phyloP scores from a whole-genome alignment of 2,113 vertebrate genomes.

The Ictalurus furcatus region DNA sequence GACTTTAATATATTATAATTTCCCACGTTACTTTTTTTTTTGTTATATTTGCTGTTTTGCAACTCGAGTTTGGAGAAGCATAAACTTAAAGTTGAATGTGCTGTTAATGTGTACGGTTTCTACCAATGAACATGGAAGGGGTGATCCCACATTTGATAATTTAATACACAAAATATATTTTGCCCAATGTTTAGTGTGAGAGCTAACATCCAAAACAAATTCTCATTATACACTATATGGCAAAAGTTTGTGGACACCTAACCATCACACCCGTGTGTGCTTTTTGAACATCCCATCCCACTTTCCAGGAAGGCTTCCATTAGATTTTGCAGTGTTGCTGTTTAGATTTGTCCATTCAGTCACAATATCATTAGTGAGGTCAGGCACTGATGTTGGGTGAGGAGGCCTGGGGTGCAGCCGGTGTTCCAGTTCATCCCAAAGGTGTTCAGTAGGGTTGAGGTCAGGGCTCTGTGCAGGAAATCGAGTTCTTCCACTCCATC shows the following conservation, averaged over 20 bases:
- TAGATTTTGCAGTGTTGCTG: background rate
- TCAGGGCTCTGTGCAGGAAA: background rate
- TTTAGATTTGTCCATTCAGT: background rate
- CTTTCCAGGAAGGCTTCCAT: background rate
- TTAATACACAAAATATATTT: background rate
- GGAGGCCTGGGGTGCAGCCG: background rate
- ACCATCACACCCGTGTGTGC: background rate
- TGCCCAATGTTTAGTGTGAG: background rate
- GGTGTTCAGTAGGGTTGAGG: background rate
- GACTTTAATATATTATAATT: background rate
- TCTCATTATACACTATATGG: background rate
- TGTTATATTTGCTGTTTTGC: background rate
- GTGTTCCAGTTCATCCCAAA: background rate
- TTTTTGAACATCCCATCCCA: background rate
- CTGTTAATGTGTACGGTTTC: background rate
- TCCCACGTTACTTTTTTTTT: background rate
- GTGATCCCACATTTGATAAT: no score
- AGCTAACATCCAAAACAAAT: background rate
- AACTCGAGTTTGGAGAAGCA: background rate
- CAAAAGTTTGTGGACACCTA: background rate
- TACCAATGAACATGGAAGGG: no score
- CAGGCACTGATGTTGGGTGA: background rate
- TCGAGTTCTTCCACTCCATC: background rate
- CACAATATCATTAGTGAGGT: background rate
- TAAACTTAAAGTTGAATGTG: background rate